Base-by-base conservation (phyloP, 2,888 invertebrate species). In the Lepidocyrtinus sp. region DNA sequence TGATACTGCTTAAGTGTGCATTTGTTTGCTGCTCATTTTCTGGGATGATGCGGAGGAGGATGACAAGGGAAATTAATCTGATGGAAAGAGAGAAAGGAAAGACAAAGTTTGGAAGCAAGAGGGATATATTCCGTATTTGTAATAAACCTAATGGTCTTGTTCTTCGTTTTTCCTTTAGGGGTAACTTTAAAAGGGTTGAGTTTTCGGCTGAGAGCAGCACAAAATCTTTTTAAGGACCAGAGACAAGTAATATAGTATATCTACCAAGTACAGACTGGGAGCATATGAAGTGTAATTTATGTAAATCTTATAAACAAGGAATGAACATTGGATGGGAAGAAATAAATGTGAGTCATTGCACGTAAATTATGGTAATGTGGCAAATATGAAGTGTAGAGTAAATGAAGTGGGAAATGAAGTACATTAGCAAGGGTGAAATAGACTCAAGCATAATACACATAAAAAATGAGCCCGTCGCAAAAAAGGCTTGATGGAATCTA, bases 41-140 rank as follows among this genome's bases (percentile, higher is more conserved):
- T 46, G 36, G 19, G 69, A 67, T 75, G 74, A 75, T 65, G 75
- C 67, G 61, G 75, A 68, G 67, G 75, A 75, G 61, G 63, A 62
- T 46, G 69, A 36, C 61, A 36, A 36, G 36, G 36, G 36, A 36
- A 36, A 75, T 75, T 75, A 75, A 68, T 75, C 68, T 69, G 74
- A 74, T 74, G 67, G 27, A 27, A 74, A 62, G 75, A 63, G 25
- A 74, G 45, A 75, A 62, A 26, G 27, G 25, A 69, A 67, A 36
- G 55, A 46, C 26, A 26, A 61, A 59, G 69, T 25, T 36, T 36
- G 5, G 36, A 36, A n/a, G n/a, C n/a, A n/a, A n/a, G n/a, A n/a
- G n/a, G n/a, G n/a, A n/a, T n/a, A n/a, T n/a, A n/a, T n/a, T n/a
- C 36, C 36, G 5, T 5, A 12, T 36, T 36, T 12, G 5, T 36